These are phyloP conservation scores for Laticauda laticaudata DNA, from an alignment of 2,113 vertebrate species.

Conservation along the genomic window DNA sequence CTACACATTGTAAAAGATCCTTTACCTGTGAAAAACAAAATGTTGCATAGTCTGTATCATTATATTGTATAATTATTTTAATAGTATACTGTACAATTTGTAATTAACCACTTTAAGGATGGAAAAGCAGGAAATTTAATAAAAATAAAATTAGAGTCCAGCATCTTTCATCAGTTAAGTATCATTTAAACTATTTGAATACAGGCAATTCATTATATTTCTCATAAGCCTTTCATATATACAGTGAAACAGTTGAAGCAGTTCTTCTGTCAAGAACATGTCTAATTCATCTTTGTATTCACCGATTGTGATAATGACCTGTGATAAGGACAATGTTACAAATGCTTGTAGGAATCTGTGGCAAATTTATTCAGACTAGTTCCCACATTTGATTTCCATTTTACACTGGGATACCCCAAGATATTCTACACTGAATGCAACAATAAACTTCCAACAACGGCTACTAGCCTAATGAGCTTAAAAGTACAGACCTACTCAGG, in stretches of 20 bases:
- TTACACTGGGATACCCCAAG: not conserved
- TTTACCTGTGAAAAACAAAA: not conserved
- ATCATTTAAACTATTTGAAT: not conserved
- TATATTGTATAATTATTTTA: not conserved
- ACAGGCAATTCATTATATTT: not conserved
- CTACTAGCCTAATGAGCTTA: constrained; percentile 45
- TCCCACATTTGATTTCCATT: not conserved
- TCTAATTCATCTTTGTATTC: not conserved
- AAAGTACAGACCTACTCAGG: constrained; percentile 40
- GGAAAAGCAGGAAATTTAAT: not conserved
- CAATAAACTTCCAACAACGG: constrained; percentile 29
- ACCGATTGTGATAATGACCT: not conserved
- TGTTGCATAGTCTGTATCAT: not conserved
- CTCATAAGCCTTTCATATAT: not conserved
- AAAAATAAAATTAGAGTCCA: not conserved
- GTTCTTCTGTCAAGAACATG: not conserved
- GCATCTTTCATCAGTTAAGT: not conserved
- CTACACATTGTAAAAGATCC: not conserved
- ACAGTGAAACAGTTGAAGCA: not conserved
- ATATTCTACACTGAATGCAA: not conserved
- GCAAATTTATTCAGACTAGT: not conserved
- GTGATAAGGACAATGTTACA: not conserved
- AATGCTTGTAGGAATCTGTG: not conserved
- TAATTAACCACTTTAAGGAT: not conserved
- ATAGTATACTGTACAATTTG: not conserved